phyloP scores from a whole-genome alignment of 2,797 vertebrate genomes.

The Zenarchopterus dispar region DNA sequence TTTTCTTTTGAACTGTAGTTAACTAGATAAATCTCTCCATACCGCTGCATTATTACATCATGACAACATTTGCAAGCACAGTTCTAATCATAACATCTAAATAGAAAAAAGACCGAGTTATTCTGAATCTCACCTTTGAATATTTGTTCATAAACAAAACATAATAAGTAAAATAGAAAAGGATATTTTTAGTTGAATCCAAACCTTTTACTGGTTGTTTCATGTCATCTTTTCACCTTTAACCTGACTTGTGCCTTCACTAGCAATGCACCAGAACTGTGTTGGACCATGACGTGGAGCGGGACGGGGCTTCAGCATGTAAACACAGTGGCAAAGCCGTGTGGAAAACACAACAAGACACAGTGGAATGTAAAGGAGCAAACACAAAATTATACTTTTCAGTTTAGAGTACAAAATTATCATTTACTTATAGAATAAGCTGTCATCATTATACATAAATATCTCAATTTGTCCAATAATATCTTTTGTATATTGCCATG shows the following conservation, averaged over 20 bases:
- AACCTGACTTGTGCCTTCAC: constrained; percentile 31
- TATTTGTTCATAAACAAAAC: constrained; percentile 48
- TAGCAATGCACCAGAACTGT: constrained; percentile 50
- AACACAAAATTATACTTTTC: constrained; percentile 31
- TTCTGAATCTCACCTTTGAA: constrained; percentile 61
- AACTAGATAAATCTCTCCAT: constrained; percentile 65
- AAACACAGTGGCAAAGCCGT: constrained; percentile 45
- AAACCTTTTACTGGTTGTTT: constrained; percentile 23
- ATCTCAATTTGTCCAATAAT: constrained; percentile 75
- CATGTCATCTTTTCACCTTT: constrained; percentile 11
- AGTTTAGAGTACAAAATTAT: constrained; percentile 49
- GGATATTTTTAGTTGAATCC: constrained; percentile 49
- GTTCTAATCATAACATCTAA: constrained; percentile 75
- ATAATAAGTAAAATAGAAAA: constrained; percentile 8
- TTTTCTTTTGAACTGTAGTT: constrained; percentile 49
- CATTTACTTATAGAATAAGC: constrained; percentile 67
- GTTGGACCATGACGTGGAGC: constrained; percentile 36
- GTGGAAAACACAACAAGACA: constrained; percentile 41
- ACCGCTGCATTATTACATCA: constrained; percentile 67
- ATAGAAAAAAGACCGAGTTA: constrained; percentile 73
- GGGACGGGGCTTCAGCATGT: constrained; percentile 50
- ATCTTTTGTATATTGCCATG: constrained; percentile 74
- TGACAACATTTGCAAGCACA: constrained; percentile 77
- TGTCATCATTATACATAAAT: constrained; percentile 76
- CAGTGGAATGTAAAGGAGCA: constrained; percentile 46